Base-by-base conservation (phyloP, 2,888 invertebrate genomes). In the Diplazon laetatorius region DNA sequence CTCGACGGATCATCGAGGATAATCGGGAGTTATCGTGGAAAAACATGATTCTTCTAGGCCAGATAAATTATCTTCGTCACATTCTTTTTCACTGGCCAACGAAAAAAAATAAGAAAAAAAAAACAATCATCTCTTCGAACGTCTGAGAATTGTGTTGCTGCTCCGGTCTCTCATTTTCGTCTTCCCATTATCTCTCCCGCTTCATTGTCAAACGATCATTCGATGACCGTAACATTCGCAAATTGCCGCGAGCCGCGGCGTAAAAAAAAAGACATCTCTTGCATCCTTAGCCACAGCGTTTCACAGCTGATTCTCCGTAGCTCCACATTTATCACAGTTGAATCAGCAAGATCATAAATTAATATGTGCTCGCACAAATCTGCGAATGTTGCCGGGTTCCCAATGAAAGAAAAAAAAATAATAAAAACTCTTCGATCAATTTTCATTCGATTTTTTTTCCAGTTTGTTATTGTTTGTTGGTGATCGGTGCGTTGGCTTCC, bases 261-360 rank as follows among this genome's bases (percentile, higher is more conserved):
- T 37, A 50, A 30, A 62, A 69, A 46, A 57, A 70, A 14, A 42
- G 25, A 18, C 6, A 8, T n/a, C 50, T 65, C 72, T 71, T 42
- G 60, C 71, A 22, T 14, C 20, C 48, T 63, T 18, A 37, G 42
- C 62, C 20, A 44, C 66, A 48, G 50, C 69, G 30, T 60, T 77
- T 46, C 25, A 42, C 50, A 65, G 55, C 55, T 68, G 74, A 71
- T 75, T 70, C 71, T 71, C 55, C 37, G 74, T 60, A 78, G 74
- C 74, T 71, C 65, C 52, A 55, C 62, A 70, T 71, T 74, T 74
- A 74, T 78, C 78, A 78, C 74, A 71, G 70, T 74, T 70, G 44
- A 73, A 66, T 74, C 42, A 74, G 74, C 70, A 60, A 70, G 62
- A 70, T 65, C 60, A 42, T 62, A 14, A 48, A 39, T 22, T 12